Evolutionary conservation across 2,797 vertebrate genomes (phyloP).

Genomic region (Heliangelus exortis): DNA sequence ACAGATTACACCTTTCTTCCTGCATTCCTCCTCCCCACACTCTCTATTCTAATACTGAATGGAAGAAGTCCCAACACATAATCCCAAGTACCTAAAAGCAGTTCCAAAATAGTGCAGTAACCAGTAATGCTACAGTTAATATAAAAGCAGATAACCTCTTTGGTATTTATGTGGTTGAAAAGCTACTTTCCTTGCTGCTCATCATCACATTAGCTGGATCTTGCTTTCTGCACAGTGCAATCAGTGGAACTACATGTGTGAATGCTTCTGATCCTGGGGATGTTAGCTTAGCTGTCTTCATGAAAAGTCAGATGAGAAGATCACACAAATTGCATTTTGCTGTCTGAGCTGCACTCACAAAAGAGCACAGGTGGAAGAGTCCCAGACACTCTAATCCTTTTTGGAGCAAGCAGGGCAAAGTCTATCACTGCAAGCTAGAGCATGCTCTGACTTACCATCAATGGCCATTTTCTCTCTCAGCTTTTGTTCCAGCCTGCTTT

Average conservation of each 20-base stretch:
- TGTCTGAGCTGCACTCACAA: neutral
- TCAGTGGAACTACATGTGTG: accelerated
- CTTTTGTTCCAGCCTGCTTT: conserved; percentile 88
- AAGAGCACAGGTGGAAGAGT: neutral
- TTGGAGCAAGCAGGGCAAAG: neutral
- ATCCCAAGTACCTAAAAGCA: neutral
- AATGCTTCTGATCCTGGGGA: neutral
- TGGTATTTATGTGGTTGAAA: neutral
- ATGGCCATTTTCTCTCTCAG: conserved; percentile 84
- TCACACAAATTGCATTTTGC: neutral
- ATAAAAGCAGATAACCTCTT: neutral
- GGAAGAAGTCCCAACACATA: neutral
- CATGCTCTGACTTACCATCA: conserved; percentile 80
- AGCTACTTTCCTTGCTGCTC: neutral
- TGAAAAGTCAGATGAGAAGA: neutral
- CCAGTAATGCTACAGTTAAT: neutral
- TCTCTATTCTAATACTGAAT: neutral
- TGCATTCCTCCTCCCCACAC: neutral
- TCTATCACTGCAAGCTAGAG: neutral
- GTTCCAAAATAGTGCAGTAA: neutral
- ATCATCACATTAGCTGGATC: neutral
- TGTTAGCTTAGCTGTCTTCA: neutral
- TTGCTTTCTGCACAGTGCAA: neutral
- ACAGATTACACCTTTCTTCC: neutral
- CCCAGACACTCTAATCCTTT: neutral